Evolutionary conservation across 2,797 vertebrate genomes (phyloP), one percentile per base, ranked within the genome.

Genomic region (Falco rusticolus): DNA sequence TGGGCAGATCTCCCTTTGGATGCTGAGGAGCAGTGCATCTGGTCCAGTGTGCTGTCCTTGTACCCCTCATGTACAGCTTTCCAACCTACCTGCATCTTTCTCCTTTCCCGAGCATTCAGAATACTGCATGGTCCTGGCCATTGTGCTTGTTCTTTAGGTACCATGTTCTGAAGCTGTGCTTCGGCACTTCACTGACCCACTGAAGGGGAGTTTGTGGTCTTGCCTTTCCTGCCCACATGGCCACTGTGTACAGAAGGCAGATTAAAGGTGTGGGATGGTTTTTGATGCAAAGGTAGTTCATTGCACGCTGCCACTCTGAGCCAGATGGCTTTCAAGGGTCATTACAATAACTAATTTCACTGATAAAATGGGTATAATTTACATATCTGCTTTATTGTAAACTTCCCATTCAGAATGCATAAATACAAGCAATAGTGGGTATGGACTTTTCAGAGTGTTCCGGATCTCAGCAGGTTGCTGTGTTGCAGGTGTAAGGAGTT

Each of bases 1-100:
- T 11, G 21, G 5, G 6, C 41, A 48, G 8, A 48, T 69, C 31
- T 83, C 21, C 21, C 10, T 69, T 76, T 83, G 56, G 22, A 15
- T 64, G 50, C 33, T 51, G 24, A 57, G 43, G 12, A 77, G 28
- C 33, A 33, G 28, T 12, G 13, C 2, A 3, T 57, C 31, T 6
- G 2, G 16, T 64, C 16, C 28, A 57, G 50, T 19, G 43, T 4
- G 1, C 19, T 0, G 1, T 64, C 19, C 34, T 51, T n/a, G 4
- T 33, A 20, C 11, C 20, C 16, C 9, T 70, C 3, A 1, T 33
- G 10, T 50, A 43, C 3, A 8, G 10, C 45, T 70, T 12, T 48
- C 4, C 26, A 63, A 3, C n/a, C 16, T 11, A 17, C 20, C 16
- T 41, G 25, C 45, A 60, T 81, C 17, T 6, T 31, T 69, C 43